A percentile compares a stretch with the other conserved stretches of the same genome.
Evolutionary conservation across 2,113 vertebrate genomes (phyloP).

Genomic region (Apeltes quadracus): DNA sequence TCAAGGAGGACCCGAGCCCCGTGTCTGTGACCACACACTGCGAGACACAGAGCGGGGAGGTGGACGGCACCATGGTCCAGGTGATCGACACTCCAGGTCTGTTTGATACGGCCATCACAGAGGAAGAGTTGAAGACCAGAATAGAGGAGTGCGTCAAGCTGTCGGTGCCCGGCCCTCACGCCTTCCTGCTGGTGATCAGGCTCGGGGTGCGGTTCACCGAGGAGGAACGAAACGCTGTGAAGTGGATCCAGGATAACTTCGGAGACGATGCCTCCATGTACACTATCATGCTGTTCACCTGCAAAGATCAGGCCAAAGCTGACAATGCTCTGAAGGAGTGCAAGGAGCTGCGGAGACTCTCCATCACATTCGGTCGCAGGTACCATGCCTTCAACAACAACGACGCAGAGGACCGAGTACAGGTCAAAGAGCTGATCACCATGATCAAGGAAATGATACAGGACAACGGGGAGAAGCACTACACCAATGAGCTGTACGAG

Average conservation of each 20-base stretch:
- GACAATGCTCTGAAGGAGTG: conserved; percentile 66
- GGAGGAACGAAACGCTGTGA: conserved; percentile 71
- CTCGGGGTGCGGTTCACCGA: conserved; percentile 74
- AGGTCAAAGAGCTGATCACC: conserved; percentile 67
- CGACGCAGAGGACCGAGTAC: conserved; percentile 51
- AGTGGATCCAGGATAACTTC: conserved; percentile 80
- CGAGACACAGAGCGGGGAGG: conserved; percentile 55
- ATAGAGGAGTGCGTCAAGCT: conserved; percentile 72
- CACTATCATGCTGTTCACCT: conserved; percentile 78
- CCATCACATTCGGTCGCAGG: conserved; percentile 65
- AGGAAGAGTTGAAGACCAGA: conserved; percentile 59
- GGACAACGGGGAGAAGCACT: conserved; percentile 70
- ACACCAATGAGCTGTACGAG: conserved; percentile 75
- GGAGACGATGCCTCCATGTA: conserved; percentile 74
- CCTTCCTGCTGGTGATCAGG: conserved; percentile 76
- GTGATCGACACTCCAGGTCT: conserved; percentile 80
- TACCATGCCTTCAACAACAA: conserved; percentile 78
- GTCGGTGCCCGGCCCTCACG: conserved; percentile 76
- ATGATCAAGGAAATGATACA: conserved; percentile 73
- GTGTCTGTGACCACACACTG: conserved; percentile 73
- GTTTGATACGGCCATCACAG: conserved; percentile 66
- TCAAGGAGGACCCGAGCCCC: conserved; percentile 71
- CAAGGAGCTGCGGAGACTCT: conserved; percentile 67
- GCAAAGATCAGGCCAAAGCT: conserved; percentile 72
- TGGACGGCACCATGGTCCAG: conserved; percentile 64